Base-by-base conservation (phyloP, 2,888 invertebrate species). In the Drosophila cognata region DNA sequence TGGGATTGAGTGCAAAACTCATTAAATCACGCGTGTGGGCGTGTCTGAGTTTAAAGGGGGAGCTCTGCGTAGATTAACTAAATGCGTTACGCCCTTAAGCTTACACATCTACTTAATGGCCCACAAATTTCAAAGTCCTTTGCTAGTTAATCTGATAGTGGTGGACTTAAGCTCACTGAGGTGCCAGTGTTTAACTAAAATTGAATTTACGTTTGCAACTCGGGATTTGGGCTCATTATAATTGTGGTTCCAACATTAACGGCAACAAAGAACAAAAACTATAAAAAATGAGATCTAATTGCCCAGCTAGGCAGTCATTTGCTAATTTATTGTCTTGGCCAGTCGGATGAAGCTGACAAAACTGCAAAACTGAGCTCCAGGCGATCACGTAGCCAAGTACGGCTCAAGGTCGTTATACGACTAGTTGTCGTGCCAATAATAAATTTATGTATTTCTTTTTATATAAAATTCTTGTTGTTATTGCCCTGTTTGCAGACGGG, bases 261-360 rank as follows among this genome's bases (percentile, higher is more conserved):
- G 21, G 0, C 21, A 11, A 21, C 5, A 21, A 43, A 43, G 7
- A 43, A 4, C 10, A 41, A 41, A 11, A 68, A 81, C 76, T 86
- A 82, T 88, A 43, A 57, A 84, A 84, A 81, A 80, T 69, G 69
- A 65, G 58, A 65, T 43, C 72, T 88, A 85, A 81, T 79, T 79
- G 85, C 81, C 78, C 69, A 62, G 74, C 67, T 41, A 41, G 48
- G 56, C 71, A 67, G 79, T 74, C 84, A 75, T 77, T 81, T 81
- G 77, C 75, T 87, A 84, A 87, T 91, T 89, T 89, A 90, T 89
- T 88, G 84, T 69, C 71, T 66, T 72, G 68, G 60, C 57, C 62
- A 65, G 78, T 67, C 59, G 73, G 76, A 68, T 74, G 87, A 65
- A 68, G 72, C 56, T 61, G 64, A 46, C n/a, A 53, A 28, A 35